phyloP scores from a whole-genome alignment of 2,797 vertebrate species.

The Ispidina lecontei region DNA sequence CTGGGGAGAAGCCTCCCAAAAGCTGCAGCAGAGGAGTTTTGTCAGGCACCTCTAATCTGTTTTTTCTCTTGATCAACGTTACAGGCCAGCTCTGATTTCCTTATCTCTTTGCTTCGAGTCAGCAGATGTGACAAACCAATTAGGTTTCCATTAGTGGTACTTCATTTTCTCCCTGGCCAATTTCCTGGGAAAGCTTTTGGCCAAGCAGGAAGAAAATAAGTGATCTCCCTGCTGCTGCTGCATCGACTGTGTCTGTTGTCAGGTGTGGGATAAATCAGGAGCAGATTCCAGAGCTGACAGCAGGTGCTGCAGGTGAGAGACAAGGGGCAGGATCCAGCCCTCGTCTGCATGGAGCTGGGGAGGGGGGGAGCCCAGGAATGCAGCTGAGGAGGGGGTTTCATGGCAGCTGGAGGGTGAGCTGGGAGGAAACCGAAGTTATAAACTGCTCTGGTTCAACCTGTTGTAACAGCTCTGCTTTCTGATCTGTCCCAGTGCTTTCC shows the following conservation, averaged over 20 bases:
- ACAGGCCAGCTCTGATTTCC: not conserved
- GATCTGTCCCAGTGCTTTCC: not conserved
- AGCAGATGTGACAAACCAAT: not conserved
- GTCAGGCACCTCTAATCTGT: too few relatives aligned
- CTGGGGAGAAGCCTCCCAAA: not conserved
- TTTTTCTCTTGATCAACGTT: not conserved
- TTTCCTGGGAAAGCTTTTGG: not conserved
- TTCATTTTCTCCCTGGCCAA: not conserved
- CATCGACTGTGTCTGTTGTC: not conserved
- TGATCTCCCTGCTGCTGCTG: not conserved
- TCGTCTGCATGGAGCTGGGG: not conserved
- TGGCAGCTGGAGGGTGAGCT: not conserved
- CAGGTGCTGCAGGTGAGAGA: not conserved
- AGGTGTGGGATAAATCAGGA: not conserved
- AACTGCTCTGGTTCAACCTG: not conserved
- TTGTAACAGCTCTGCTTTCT: not conserved
- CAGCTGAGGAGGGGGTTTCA: not conserved
- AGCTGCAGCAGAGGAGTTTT: not conserved
- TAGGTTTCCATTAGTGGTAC: not conserved
- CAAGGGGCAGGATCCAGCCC: not conserved
- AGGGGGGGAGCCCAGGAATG: not conserved
- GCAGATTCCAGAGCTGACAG: not conserved
- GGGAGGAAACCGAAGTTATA: not conserved
- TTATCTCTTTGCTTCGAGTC: not conserved
- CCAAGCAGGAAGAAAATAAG: not conserved